Conservation (phyloP, 2,888 invertebrate genomes). For the Meiosimyza decipiens region DNA sequence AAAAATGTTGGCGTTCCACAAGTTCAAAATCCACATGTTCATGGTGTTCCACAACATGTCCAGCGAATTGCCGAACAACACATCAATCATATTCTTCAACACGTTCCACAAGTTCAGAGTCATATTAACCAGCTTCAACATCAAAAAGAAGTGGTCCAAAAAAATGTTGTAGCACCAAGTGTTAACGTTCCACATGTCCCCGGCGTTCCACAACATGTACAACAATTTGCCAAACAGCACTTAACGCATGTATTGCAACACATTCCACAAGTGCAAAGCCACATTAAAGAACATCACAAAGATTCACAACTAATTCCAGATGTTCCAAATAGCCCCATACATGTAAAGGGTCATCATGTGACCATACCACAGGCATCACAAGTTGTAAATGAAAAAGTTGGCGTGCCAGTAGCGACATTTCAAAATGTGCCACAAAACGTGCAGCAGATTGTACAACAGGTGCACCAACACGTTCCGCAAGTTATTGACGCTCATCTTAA, state of each 20-base stretch:
- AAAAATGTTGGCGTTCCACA: neutral
- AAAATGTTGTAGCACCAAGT: no score
- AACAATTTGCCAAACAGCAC: conserved; percentile 47
- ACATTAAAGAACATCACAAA: conserved; percentile 21
- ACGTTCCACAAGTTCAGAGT: conserved; percentile 48
- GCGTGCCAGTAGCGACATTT: no score
- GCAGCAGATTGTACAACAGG: conserved; percentile 34
- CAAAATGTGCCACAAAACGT: neutral
- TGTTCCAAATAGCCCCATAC: no score
- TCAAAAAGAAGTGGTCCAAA: no score
- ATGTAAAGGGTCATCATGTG: no score
- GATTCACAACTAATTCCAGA: no score
- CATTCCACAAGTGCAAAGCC: conserved; percentile 49
- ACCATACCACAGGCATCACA: no score
- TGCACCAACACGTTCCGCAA: conserved; percentile 39
- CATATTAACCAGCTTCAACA: conserved; percentile 36
- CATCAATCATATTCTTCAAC: conserved; percentile 33
- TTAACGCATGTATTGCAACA: conserved; percentile 36
- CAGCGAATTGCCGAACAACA: conserved; percentile 46
- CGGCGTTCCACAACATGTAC: conserved; percentile 44
- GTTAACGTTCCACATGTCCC: conserved; percentile 9
- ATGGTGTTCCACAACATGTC: conserved; percentile 44
- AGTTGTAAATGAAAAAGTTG: no score
- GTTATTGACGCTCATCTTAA: conserved; percentile 36
- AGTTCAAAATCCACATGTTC: conserved; percentile 18